Evolutionary conservation across 2,888 invertebrate genomes (phyloP), one percentile per base, ranked within the genome.

Genomic region (Yponomeuta sedellus): DNA sequence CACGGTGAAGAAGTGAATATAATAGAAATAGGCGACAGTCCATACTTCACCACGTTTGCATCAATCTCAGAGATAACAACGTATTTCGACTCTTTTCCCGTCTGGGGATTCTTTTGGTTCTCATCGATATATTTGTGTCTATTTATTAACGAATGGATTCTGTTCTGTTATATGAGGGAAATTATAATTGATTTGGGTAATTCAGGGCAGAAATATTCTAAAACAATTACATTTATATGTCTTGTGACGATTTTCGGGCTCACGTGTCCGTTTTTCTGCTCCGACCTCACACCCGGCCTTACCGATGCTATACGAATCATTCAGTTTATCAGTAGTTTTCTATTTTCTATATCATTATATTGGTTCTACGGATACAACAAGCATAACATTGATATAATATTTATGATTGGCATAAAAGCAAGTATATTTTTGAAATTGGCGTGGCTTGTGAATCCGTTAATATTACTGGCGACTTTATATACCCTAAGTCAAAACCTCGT

Each of bases 341-440:
- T 86, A 12, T 79, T 88, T 69, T 86, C 90, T 10, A 65, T 87
- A 16, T 75, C 83, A 34, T 69, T 88, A 44, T 90, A 89, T 74
- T 90, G 88, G 88, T 71, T 85, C 66, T 90, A 90, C 69, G 88
- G 88, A 5, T 80, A 79, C 39, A 75, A 78, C 52, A 83, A 82
- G 28, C 89, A 89, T 65, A 85, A 78, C 52, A 75, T 85, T 19
- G 90, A 90, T 68, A 89, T 90, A 58, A 82, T 82, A 69, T 90
- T 89, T 67, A 90, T 90, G 90, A 85, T 89, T 70, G 90, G 90
- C 4, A 79, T 90, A 16, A 90, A 88, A 72, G 77, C 87, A 0
- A 86, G 81, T 66, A 80, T 80, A 62, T 85, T 82, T 75, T 87
- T 83, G 84, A 87, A 85, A 77, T 69, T 82, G 64, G 67, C 77